Percentiles rank a stretch among this genome's conserved stretches.
These are phyloP conservation scores for Oreotrochilus melanogaster DNA, from an alignment of 2,113 vertebrate species.

Conservation along the genomic window DNA sequence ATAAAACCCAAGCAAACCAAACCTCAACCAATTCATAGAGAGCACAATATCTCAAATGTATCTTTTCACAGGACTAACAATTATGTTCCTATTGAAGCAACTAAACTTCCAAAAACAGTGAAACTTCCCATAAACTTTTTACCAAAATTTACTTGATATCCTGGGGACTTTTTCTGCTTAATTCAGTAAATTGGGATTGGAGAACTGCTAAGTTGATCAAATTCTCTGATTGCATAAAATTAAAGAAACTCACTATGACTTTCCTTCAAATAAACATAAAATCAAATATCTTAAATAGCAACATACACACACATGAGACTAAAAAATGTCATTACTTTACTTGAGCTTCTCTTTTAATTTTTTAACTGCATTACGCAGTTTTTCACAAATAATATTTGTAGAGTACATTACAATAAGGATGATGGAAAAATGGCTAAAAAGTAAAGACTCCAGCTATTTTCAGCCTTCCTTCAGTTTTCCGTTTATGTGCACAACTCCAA, in stretches of 20 bases:
- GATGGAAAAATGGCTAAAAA: neutral
- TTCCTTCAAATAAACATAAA: neutral
- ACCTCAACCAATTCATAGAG: fast-evolving
- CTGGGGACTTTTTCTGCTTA: neutral
- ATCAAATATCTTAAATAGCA: neutral
- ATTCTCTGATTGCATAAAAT: neutral
- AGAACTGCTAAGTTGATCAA: neutral
- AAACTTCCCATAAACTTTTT: neutral
- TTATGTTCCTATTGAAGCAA: neutral
- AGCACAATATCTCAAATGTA: neutral
- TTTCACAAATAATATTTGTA: neutral
- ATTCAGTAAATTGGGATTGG: neutral
- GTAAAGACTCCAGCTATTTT: neutral
- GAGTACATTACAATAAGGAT: neutral
- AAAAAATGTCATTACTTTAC: neutral
- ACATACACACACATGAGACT: neutral
- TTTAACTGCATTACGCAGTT: neutral
- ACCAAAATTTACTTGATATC: neutral
- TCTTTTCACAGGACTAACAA: neutral
- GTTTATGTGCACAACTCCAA: neutral
- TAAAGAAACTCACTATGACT: neutral
- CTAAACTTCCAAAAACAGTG: neutral
- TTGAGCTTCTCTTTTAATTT: neutral
- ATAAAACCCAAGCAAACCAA: neutral
- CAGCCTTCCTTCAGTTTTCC: neutral